phyloP scores from a whole-genome alignment of 2,888 invertebrate genomes.

The Callyntrura guangdongensis region DNA sequence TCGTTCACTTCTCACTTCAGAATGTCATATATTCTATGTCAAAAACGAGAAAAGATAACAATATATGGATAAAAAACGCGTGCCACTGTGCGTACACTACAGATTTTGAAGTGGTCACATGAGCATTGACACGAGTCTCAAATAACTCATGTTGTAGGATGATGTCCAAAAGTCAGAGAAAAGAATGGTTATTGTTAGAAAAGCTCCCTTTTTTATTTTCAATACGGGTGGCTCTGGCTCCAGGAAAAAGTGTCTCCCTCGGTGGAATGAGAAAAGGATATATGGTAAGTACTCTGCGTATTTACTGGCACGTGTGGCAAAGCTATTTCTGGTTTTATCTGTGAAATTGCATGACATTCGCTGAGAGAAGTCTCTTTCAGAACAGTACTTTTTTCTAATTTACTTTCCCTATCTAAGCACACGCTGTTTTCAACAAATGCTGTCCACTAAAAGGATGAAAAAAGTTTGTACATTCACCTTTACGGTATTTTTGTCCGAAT shows the following conservation, averaged over 20 bases:
- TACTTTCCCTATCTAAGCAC: not conserved
- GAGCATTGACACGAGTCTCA: constrained; percentile 75
- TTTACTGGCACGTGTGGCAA: constrained; percentile 38
- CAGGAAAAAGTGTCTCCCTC: not conserved
- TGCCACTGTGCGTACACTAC: constrained; percentile 41
- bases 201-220: not conserved
- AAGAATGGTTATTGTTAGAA: constrained; percentile 59
- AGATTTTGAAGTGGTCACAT: constrained; percentile 70
- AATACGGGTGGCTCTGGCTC: constrained; percentile 18
- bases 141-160: constrained; percentile 61
- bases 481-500: not conserved
- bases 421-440: not conserved
- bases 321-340: constrained; percentile 15
- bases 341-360: constrained; percentile 29
- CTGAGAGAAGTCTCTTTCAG: not conserved
- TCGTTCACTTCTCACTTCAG: not conserved
- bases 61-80: constrained; percentile 29
- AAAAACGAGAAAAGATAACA: constrained; percentile 41
- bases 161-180: constrained; percentile 58
- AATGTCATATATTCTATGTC: not conserved
- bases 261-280: not conserved
- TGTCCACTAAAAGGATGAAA: not conserved
- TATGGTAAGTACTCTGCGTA: not conserved
- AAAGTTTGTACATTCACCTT: not conserved
- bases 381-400: not conserved